Base-by-base conservation (phyloP, 2,888 invertebrate genomes). In the Chrysomela aeneicollis region DNA sequence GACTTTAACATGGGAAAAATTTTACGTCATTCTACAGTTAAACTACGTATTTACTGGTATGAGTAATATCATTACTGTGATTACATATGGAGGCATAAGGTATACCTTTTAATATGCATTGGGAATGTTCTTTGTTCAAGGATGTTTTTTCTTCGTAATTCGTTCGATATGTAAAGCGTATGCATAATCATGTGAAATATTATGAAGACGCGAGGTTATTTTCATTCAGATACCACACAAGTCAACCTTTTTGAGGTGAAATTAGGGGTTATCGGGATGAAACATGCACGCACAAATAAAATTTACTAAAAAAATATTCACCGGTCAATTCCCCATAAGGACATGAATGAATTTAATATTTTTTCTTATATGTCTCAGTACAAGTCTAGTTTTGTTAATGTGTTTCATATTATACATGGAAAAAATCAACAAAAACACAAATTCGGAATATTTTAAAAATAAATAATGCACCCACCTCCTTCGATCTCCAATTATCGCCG, bases 1-100 rank as follows among this genome's bases (percentile, higher is more conserved):
- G 52, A 69, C 69, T 67, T 69, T 61, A 64, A 63, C 69, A 69
- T 63, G 69, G 66, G 69, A 69, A 67, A 59, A 67, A 64, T 63
- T 66, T 69, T 53, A 66, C 63, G 62, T 64, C 61, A 64, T 67
- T 64, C 60, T 66, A 66, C 59, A 61, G 62, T 64, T 66, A 64
- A 67, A 67, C 60, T 66, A 60, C 57, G 59, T 66, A 60, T 62
- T 59, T 61, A 63, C 59, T 59, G 53, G 42, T 59, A 61, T 58
- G 63, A 66, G 60, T 66, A 61, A 63, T 59, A 61, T 61, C 64
- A 61, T 60, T 67, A 67, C 50, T 66, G 63, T 66, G 63, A 66
- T 66, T 63, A 61, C 61, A 63, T 64, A 51, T 50, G 58, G 57
- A 61, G 57, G 55, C 61, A 64, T 52, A 64, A 55, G 55, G 58